Conservation (phyloP, 2,113 vertebrate species). For the Esox niger region DNA sequence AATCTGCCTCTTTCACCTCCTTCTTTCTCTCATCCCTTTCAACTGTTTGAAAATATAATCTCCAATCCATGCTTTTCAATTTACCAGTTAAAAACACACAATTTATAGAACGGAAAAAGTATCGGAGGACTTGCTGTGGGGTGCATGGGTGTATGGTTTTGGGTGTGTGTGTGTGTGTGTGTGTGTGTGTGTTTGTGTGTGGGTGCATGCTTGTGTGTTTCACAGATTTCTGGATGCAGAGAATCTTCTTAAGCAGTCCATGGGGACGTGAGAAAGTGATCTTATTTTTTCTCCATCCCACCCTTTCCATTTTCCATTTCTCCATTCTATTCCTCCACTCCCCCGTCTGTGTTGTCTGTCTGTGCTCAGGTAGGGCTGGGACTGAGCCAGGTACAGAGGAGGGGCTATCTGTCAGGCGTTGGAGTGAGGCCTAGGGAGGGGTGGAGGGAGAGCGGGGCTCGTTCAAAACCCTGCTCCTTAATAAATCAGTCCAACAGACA, state of each 20-base stretch:
- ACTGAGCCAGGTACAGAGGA: conserved; percentile 5
- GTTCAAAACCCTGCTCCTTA: conserved; percentile 55
- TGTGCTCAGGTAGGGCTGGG: conserved; percentile 21
- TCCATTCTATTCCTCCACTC: too few relatives aligned
- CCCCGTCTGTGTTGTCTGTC: conserved; percentile 26
- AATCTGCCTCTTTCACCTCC: conserved; percentile 30
- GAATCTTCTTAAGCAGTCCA: conserved; percentile 37
- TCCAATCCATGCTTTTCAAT: too few relatives aligned
- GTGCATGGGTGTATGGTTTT: too few relatives aligned
- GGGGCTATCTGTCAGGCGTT: background rate
- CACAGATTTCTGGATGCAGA: background rate
- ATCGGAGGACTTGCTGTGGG: too few relatives aligned
- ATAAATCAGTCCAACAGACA: conserved; percentile 67
- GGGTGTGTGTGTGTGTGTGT: too few relatives aligned
- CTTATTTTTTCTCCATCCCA: conserved; percentile 3
- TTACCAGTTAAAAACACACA: too few relatives aligned
- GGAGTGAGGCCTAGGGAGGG: conserved; percentile 40
- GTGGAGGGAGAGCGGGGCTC: conserved; percentile 46
- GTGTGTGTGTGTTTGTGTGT: conserved; percentile 13
- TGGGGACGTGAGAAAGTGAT: conserved; percentile 23
- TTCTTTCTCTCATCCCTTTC: conserved; percentile 9
- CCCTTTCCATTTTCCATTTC: conserved; percentile 5
- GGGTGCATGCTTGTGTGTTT: conserved; percentile 5
- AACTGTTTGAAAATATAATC: too few relatives aligned
- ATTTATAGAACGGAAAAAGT: too few relatives aligned